phyloP scores from a whole-genome alignment of 2,888 invertebrate species.

The Sphaerophoria rueppellii region DNA sequence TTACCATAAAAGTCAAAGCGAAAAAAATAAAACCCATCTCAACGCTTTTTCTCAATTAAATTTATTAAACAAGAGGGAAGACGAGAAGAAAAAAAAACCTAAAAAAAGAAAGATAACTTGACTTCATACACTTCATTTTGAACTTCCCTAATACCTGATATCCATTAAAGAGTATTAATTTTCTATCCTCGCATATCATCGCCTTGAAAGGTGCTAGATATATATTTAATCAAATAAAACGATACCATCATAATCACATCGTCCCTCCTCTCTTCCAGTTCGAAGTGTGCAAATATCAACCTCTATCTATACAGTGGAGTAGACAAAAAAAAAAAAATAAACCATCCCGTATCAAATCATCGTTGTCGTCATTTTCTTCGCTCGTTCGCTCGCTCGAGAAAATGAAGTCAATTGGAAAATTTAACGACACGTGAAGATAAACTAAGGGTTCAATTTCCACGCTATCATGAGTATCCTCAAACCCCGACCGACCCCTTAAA shows the following conservation, averaged over 20 bases:
- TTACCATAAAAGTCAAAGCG: no score
- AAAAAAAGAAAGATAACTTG: not conserved
- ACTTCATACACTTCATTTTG: not conserved
- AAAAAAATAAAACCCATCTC: not conserved
- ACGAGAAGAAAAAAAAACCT: not conserved
- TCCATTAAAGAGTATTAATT: slow-evolving; percentile 26
- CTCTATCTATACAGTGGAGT: not conserved
- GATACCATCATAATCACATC: slow-evolving; percentile 29
- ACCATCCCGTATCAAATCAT: slow-evolving; percentile 10
- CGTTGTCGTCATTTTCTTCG: not conserved
- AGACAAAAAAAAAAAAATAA: not conserved
- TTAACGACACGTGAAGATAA: slow-evolving; percentile 42
- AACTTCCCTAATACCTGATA: slow-evolving; percentile 1
- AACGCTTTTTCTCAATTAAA: slow-evolving; percentile 1
- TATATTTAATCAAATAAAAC: slow-evolving; percentile 28
- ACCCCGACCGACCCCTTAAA: not conserved
- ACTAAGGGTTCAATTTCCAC: slow-evolving; percentile 25
- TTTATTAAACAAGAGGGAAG: not conserved
- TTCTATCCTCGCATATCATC: not conserved
- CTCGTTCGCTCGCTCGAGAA: not conserved
- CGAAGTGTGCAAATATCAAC: not conserved
- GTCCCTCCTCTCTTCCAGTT: not conserved
- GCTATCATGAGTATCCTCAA: not conserved
- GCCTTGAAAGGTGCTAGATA: slow-evolving; percentile 3
- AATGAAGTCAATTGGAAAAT: slow-evolving; percentile 38